Evolutionary conservation across 2,888 invertebrate genomes (phyloP).

Genomic region (Ophion ellenae): DNA sequence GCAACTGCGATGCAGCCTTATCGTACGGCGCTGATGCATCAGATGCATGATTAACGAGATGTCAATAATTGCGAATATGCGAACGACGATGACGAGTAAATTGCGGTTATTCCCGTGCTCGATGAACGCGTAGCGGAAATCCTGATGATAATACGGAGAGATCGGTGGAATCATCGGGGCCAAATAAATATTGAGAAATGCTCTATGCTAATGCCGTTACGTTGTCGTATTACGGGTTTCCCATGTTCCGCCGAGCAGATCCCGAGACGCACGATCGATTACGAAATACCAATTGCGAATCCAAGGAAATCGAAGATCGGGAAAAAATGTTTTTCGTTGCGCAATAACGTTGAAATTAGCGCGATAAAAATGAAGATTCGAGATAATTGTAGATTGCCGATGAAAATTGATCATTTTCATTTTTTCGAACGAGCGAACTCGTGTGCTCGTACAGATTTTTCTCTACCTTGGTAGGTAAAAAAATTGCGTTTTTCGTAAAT

Average conservation of each 20-base stretch:
- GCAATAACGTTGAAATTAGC: no score
- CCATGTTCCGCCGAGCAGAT: conserved; percentile 21
- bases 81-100: conserved; percentile 25
- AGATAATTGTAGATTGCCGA: not conserved
- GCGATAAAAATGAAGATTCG: not conserved
- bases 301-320: conserved; percentile 6
- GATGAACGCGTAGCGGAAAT: conserved; percentile 20
- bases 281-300: conserved; percentile 34
- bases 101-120: conserved; percentile 42
- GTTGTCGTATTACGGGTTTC: conserved; percentile 41
- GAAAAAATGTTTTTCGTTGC: no score
- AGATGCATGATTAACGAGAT: conserved; percentile 9
- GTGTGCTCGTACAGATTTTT: no score
- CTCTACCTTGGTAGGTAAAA: no score
- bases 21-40: conserved; percentile 1
- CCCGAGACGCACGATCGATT: conserved; percentile 31
- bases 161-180: conserved; percentile 15
- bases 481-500: no score
- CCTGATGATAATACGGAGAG: conserved; percentile 2
- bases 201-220: conserved; percentile 17
- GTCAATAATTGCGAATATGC: conserved; percentile 19
- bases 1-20: not conserved
- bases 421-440: no score
- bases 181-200: conserved; percentile 40
- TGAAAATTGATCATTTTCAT: no score